Evolutionary conservation across 2,113 vertebrate genomes (phyloP).

Genomic region (Macrotus californicus): DNA sequence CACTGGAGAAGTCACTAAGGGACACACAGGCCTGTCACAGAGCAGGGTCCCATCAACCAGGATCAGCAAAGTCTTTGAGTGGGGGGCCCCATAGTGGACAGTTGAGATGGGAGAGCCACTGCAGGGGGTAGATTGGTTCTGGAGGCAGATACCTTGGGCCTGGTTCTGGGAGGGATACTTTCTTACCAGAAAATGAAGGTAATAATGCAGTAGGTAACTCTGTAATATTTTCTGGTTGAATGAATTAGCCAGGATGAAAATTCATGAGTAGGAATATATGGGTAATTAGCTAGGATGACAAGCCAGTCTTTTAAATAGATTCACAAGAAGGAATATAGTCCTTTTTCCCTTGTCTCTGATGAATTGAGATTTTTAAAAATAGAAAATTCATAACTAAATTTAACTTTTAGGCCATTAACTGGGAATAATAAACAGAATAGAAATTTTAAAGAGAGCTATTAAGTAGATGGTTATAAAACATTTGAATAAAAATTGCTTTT

Average conservation of each 20-base stretch:
- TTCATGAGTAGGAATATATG: neutral
- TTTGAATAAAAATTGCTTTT: neutral
- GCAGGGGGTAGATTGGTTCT: too few relatives aligned
- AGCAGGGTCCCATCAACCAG: neutral
- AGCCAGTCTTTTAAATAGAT: neutral
- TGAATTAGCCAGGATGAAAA: neutral
- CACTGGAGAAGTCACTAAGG: too few relatives aligned
- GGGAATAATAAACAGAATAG: neutral
- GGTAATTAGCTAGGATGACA: neutral
- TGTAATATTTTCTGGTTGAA: neutral
- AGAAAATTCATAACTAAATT: neutral
- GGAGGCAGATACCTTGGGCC: neutral
- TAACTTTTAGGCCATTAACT: neutral
- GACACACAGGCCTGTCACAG: too few relatives aligned
- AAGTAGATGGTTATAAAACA: neutral
- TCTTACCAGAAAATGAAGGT: neutral
- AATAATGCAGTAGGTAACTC: neutral
- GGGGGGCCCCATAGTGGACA: neutral
- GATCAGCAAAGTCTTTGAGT: too few relatives aligned
- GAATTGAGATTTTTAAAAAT: neutral
- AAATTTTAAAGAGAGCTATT: neutral
- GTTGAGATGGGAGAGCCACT: rapidly evolving
- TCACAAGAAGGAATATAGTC: neutral
- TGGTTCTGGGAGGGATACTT: neutral
- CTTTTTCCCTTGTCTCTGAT: neutral